Percentiles rank a stretch among this genome's conserved stretches.
phyloP scores from a whole-genome alignment of 2,888 invertebrate genomes.

The Melanargia galathea region DNA sequence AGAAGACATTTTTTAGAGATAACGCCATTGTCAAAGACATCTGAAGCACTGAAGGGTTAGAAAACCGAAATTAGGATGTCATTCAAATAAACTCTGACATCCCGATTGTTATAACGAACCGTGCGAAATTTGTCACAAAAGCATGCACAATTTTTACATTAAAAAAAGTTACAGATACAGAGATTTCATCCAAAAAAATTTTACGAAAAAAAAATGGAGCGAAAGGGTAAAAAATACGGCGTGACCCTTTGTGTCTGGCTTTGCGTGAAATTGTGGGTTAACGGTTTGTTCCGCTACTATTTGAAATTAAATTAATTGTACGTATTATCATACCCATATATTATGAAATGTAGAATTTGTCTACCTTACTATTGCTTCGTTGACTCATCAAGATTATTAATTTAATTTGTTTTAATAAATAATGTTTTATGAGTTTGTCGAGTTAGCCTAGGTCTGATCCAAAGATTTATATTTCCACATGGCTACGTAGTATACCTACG shows the following conservation, averaged over 20 bases:
- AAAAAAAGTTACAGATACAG: constrained; percentile 18
- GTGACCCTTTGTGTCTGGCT: constrained; percentile 33
- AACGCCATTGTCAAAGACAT: constrained; percentile 57
- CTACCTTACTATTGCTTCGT: no score
- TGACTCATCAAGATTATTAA: no score
- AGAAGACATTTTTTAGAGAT: constrained; percentile 61
- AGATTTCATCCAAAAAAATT: constrained; percentile 50
- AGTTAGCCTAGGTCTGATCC: no score
- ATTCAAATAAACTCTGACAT: constrained; percentile 72
- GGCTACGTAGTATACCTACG: no score
- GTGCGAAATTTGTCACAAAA: constrained; percentile 76
- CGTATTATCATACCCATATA: not conserved
- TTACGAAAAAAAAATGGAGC: constrained; percentile 47
- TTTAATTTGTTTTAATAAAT: no score
- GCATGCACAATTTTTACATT: constrained; percentile 42
- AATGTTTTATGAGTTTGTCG: no score
- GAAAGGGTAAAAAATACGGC: constrained; percentile 52
- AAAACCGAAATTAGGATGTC: constrained; percentile 73
- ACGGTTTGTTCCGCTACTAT: constrained; percentile 30
- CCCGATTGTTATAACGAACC: constrained; percentile 68
- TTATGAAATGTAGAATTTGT: not conserved
- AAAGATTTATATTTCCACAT: no score
- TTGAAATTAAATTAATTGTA: constrained; percentile 11
- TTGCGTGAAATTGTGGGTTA: constrained; percentile 35
- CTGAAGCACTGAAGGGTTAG: constrained; percentile 64